phyloP scores from a whole-genome alignment of 2,797 vertebrate genomes.

The Lutjanus campechanus region DNA sequence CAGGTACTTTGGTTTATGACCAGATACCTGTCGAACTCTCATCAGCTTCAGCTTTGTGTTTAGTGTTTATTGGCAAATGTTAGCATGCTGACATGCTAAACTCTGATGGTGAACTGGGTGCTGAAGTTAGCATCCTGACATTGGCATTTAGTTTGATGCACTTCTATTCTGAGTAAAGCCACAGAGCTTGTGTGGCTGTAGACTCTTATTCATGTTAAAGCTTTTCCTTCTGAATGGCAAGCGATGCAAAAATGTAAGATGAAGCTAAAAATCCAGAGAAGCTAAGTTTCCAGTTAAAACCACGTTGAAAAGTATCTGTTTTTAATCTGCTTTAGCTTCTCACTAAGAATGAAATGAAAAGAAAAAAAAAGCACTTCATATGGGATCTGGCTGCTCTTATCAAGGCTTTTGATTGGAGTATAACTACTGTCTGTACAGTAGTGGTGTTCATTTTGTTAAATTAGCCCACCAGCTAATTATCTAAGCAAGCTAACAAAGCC shows the following conservation, averaged over 20 bases:
- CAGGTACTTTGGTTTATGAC: neutral
- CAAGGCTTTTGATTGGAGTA: neutral
- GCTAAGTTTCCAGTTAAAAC: neutral
- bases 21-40: neutral
- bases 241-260: neutral
- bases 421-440: neutral
- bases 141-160: neutral
- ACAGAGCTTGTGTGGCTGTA: neutral
- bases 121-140: neutral
- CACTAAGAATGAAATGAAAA: neutral
- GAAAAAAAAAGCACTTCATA: slow-evolving; percentile 31
- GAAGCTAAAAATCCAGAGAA: slow-evolving; percentile 3
- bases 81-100: slow-evolving; percentile 7
- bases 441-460: neutral
- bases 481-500: slow-evolving; percentile 7
- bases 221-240: neutral
- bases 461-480: slow-evolving; percentile 1
- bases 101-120: neutral
- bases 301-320: neutral
- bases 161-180: slow-evolving; percentile 3
- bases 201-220: neutral
- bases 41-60: neutral
- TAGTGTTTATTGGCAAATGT: neutral
- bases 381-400: neutral
- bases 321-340: neutral